Conservation (phyloP, 2,797 vertebrate species). For the Poecile montanus region DNA sequence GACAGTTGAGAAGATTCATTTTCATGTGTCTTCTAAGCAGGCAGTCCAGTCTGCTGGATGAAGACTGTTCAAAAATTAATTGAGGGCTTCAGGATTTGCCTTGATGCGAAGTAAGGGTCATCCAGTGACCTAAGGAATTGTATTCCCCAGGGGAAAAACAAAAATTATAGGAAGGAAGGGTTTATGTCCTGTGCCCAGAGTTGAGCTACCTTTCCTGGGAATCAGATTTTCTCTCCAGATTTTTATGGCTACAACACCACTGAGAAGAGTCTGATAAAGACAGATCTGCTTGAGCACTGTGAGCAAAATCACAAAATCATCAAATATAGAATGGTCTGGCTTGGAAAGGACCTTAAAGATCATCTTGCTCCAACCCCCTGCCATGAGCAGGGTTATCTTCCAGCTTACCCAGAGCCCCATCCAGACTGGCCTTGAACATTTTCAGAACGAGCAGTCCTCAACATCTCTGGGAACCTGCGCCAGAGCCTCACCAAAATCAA, state of each 20-base stretch:
- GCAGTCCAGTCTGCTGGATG: not conserved
- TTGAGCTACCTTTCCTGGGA: not conserved
- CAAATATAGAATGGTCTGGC: not conserved
- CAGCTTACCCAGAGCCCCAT: no score
- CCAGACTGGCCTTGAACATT: not conserved
- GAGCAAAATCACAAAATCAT: not conserved
- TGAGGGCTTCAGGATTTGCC: not conserved
- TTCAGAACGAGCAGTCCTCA: not conserved
- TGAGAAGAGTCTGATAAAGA: not conserved
- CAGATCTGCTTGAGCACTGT: not conserved
- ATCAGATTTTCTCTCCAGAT: not conserved
- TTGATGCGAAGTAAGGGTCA: not conserved
- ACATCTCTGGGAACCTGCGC: not conserved
- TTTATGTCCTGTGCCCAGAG: not conserved
- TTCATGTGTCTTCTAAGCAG: not conserved
- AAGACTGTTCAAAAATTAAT: not conserved
- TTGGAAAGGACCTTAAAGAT: not conserved
- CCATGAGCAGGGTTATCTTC: not conserved
- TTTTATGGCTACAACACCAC: not conserved
- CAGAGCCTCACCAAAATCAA: not conserved
- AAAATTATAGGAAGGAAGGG: not conserved
- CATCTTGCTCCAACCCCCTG: not conserved
- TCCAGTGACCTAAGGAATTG: not conserved
- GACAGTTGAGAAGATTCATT: not conserved
- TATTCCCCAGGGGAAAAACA: not conserved